Base-by-base conservation (phyloP, 2,797 vertebrate genomes). In the Artibeus jamaicensis region DNA sequence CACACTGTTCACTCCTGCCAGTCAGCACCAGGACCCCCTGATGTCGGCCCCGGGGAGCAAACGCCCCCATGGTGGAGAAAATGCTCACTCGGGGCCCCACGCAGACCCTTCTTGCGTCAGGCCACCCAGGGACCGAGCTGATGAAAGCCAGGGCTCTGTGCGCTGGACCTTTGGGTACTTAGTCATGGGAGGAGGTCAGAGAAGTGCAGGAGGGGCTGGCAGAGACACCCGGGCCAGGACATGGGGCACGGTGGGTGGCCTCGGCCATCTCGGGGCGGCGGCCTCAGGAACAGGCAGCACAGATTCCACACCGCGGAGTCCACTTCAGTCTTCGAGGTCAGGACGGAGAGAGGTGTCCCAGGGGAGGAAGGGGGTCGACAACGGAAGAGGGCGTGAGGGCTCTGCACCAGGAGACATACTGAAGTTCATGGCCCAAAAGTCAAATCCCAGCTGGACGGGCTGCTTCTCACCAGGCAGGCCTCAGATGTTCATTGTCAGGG, bases 401-500 rank as follows among this genome's bases (percentile, higher is more conserved):
- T 46, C 19, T 37, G 7, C 29, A 15, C 42, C 34, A 8, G 16
- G 9, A 83, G 24, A 91, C 10, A 29, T 6, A 93, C 29, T 67
- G 32, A 53, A 26, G 82, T 16, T 44, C 65, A 29, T 74, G 59
- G 14, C 88, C 78, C 96, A 0, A 0, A 85, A 50, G 95, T 55
- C 37, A 34, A n/a, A 53, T 10, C 14, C 70, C 78, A 24, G 87
- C 37, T 11, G 46, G 59, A 18, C 44, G 11, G 53, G 57, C 15
- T 1, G 6, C 32, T 29, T 86, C 67, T 82, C 85, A 15, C 24
- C 70, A 22, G 85, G 22, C 48, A 0, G 73, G 86, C 96, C 97
- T 99, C 98, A 98, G 74, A 98, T 98, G 88, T 98, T 98, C 98
- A 98, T 98, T 42, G 98, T 97, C 97, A 98, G 78, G 86, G 53